Base-by-base conservation (phyloP, 2,113 vertebrate genomes). In the Myotis lucifugus region DNA sequence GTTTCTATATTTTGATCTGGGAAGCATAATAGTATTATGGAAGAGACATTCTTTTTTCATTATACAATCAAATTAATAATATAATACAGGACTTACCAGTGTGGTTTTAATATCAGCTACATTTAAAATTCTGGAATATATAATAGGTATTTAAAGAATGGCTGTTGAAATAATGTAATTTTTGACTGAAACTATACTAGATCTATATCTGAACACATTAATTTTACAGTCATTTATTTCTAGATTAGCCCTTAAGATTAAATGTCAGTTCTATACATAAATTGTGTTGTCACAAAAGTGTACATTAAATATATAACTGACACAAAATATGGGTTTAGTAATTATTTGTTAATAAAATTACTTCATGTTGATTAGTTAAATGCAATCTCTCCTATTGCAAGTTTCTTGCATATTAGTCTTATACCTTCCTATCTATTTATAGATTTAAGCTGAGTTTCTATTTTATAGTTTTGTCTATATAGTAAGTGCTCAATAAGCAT, bases 101-200 rank as follows among this genome's bases (percentile, higher is more conserved):
- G 15, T 42, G 40, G 0, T 54, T 93, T 94, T 88, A 72, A 59
- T 40, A 27, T 74, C 67, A 73, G 25, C 29, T 79, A 59, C 7
- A 86, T 37, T 90, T 76, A 92, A 56, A 83, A 69, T 90, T 66
- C 34, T 83, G 32, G 2, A 66, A 27, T 46, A 88, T 64, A 25
- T 1, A 37, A 76, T 21, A 25, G 2, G 56, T 69, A 90, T 69
- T n/a, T 70, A 73, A 34, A 52, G 11, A 77, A n/a, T 59, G 14
- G 7, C 37, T 66, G 6, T 13, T 52, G 21, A 79, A 61, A 70
- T 90, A 83, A 56, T 34, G 6, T 66, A 25, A 54, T 50, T 77
- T 90, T 72, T 56, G 37, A 76, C 34, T n/a, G 15, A 70, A 90
- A 86, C 1, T 11, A 42, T 70, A 50, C 11, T 29, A 84, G 23